phyloP scores from a whole-genome alignment of 2,888 invertebrate genomes.

The Drosophila ezoana region DNA sequence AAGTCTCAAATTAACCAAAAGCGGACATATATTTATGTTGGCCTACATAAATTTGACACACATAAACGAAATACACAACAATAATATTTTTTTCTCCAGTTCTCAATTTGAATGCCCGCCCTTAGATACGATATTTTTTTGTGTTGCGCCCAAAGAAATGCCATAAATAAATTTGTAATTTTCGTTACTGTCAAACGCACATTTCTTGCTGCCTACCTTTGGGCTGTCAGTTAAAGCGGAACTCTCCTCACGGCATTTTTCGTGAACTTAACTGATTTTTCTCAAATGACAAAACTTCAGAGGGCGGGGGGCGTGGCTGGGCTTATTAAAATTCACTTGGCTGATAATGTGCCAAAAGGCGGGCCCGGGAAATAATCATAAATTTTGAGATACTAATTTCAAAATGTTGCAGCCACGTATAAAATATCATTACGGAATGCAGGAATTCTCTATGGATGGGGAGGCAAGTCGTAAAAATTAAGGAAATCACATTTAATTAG shows the following conservation, averaged over 20 bases:
- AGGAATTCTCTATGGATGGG: slow-evolving; percentile 13
- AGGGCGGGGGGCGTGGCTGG: not conserved
- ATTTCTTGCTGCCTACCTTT: slow-evolving; percentile 54
- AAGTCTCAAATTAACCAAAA: no score
- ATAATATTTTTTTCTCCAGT: not conserved
- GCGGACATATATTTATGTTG: no score
- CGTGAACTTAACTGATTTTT: slow-evolving; percentile 7
- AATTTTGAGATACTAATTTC: slow-evolving; percentile 76
- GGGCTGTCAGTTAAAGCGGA: slow-evolving; percentile 38
- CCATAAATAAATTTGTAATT: slow-evolving; percentile 55
- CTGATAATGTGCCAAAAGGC: slow-evolving; percentile 48
- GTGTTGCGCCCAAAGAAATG: slow-evolving; percentile 20
- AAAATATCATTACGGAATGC: slow-evolving; percentile 57
- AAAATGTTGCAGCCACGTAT: slow-evolving; percentile 69
- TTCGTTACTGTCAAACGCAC: slow-evolving; percentile 42
- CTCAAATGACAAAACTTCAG: slow-evolving; percentile 37
- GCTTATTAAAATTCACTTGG: slow-evolving; percentile 74
- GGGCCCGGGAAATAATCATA: slow-evolving; percentile 58
- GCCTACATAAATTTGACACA: no score
- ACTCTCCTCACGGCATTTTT: slow-evolving; percentile 15
- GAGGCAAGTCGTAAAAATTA: slow-evolving; percentile 70
- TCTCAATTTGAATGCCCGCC: not conserved
- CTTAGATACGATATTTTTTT: not conserved
- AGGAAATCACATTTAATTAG: slow-evolving; percentile 74
- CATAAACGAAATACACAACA: not conserved